phyloP scores from a whole-genome alignment of 1,140 invertebrate species.

The Diachasma alloeum region DNA sequence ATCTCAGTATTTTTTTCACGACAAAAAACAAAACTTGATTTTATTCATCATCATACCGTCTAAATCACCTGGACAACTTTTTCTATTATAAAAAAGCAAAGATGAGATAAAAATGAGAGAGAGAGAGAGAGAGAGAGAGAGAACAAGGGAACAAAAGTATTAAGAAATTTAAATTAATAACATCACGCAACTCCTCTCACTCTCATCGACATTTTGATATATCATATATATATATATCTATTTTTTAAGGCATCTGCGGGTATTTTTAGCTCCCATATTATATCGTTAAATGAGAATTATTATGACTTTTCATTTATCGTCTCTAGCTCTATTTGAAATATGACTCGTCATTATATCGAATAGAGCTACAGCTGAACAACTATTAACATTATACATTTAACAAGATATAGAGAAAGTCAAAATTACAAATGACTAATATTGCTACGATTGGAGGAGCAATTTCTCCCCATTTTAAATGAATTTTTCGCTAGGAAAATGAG shows the following conservation, averaged over 20 bases:
- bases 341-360: background rate
- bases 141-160: conserved; percentile 16
- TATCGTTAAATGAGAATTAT: background rate
- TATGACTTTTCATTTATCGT: background rate
- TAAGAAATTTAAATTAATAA: conserved; percentile 21
- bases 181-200: conserved; percentile 17
- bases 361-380: background rate
- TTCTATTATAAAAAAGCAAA: background rate
- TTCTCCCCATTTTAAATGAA: background rate
- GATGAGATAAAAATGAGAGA: background rate
- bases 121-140: background rate
- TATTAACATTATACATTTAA: conserved; percentile 20
- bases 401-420: conserved; percentile 19
- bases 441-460: background rate
- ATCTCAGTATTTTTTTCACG: conserved; percentile 9
- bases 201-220: conserved; percentile 24
- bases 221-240: conserved; percentile 13
- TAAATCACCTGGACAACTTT: background rate
- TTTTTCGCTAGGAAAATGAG: background rate
- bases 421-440: conserved; percentile 33
- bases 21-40: conserved; percentile 4
- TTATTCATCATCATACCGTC: background rate
- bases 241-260: conserved; percentile 29
- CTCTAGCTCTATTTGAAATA: background rate
- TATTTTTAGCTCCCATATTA: background rate